These are phyloP conservation scores for Bradynema listronoti DNA, from an alignment of 1,140 invertebrate genomes.

Conservation along the genomic window DNA sequence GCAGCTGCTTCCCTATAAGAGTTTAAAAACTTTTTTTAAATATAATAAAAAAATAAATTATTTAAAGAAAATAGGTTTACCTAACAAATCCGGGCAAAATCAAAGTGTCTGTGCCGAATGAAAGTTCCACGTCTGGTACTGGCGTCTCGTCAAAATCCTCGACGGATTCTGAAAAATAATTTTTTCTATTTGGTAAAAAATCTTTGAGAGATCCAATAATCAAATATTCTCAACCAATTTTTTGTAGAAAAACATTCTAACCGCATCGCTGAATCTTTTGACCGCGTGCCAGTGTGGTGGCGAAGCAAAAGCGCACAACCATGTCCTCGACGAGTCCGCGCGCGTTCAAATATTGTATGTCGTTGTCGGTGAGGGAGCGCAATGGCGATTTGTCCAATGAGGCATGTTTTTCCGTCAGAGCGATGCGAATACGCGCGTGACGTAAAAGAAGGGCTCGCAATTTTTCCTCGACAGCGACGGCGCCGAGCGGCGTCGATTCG, in stretches of 20 bases:
- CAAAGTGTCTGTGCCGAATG: slow-evolving; percentile 28
- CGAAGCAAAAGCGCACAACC: slow-evolving; percentile 34
- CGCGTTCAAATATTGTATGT: slow-evolving; percentile 4
- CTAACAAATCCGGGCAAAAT: slow-evolving; percentile 31
- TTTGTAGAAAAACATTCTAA: neutral
- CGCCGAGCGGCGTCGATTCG: slow-evolving; percentile 19
- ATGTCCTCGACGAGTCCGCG: slow-evolving; percentile 27
- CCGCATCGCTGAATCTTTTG: slow-evolving; percentile 21
- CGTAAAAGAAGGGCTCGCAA: slow-evolving; percentile 16
- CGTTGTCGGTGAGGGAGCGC: slow-evolving; percentile 23
- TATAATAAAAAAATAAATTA: slow-evolving; percentile 7
- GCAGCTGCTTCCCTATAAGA: slow-evolving; percentile 27
- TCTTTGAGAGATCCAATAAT: neutral
- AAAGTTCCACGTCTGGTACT: slow-evolving; percentile 21
- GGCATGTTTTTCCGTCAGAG: slow-evolving; percentile 8
- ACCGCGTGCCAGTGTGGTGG: slow-evolving; percentile 25
- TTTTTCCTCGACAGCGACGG: slow-evolving; percentile 21
- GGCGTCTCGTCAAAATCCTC: slow-evolving; percentile 11
- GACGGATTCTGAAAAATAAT: neutral
- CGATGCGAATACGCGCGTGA: slow-evolving; percentile 14
- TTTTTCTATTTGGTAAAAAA: neutral
- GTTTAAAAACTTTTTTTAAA: neutral
- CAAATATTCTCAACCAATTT: too few relatives aligned
- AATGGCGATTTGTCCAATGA: neutral
- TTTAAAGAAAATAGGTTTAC: slow-evolving; percentile 11